Base-by-base conservation (phyloP, 2,113 vertebrate species). In the Tyrannus savana region DNA sequence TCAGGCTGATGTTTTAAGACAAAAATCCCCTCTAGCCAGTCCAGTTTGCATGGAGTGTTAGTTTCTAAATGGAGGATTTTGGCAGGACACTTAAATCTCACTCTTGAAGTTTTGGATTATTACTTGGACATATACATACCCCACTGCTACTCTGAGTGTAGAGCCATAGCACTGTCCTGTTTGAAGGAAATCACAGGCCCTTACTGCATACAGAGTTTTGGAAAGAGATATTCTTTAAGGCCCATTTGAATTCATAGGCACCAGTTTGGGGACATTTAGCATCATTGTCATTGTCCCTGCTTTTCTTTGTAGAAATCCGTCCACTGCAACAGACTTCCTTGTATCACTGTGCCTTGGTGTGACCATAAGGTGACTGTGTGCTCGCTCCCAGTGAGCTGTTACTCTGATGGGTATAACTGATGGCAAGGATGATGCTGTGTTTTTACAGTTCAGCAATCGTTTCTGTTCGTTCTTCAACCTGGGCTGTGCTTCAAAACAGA, bases 401-500 rank as follows among this genome's bases (percentile, higher is more conserved):
- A 58, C 35, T 84, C 64, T 84, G 87, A 17, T 89, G 75, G 27
- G 3, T 89, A 2, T 89, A 72, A 74, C 44, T 49, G 49, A 41
- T 90, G 80, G 15, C 10, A 49, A 14, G 47, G 80, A 14, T 78
- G 64, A 13, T 87, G 77, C 49, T 80, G 7, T 88, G 49, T 80
- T 93, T 84, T 94, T 82, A 78, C 83, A 64, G 62, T 82, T 92
- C 90, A 93, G 58, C 79, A 64, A 14, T 92, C 31, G 2, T 82
- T 95, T 79, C 74, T 91, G 6, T 84, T 87, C 0, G 0, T 64
- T 90, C 63, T 79, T 89, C 62, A 94, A 60, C 93, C 72, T 88
- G 78, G 63, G 58, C 62, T 71, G 46, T 90, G 55, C 79, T 89
- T 94, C 71, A 93, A 87, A 94, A 49, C 23, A 71, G 53, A 63